Conservation (phyloP, 2,888 invertebrate genomes). For the Nematopogon swammerdamellus region DNA sequence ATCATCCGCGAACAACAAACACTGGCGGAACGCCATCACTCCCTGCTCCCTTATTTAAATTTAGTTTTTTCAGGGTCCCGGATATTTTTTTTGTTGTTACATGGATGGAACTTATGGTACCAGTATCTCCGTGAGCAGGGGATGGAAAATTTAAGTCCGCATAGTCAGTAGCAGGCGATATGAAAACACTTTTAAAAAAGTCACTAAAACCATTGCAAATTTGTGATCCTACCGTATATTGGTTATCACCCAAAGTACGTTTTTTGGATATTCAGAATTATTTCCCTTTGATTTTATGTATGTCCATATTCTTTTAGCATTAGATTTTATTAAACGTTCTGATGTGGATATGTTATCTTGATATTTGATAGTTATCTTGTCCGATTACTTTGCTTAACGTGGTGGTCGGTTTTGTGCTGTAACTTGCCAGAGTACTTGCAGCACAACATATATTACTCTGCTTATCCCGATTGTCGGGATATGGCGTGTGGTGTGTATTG, state of each 20-base stretch:
- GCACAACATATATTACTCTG: too few species aligned
- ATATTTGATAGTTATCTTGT: too few species aligned
- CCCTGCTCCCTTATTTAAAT: background rate
- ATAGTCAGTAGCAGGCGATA: background rate
- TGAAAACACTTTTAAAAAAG: background rate
- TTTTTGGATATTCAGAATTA: background rate
- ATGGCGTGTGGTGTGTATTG: too few species aligned
- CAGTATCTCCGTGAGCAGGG: background rate
- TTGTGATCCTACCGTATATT: background rate
- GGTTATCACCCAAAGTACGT: background rate
- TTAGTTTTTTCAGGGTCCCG: background rate
- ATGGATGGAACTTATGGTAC: background rate
- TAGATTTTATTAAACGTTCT: too few species aligned
- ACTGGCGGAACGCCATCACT: background rate
- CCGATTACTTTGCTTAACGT: too few species aligned
- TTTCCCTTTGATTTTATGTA: too few species aligned
- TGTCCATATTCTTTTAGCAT: too few species aligned
- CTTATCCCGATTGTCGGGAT: too few species aligned
- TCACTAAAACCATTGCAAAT: background rate
- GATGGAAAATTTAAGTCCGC: background rate
- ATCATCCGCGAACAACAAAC: too few species aligned
- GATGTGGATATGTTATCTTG: background rate
- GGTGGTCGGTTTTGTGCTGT: too few species aligned
- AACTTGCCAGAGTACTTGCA: too few species aligned
- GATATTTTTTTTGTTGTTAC: background rate